Base-by-base conservation (phyloP, 2,888 invertebrate species). In the Drosophila nr. medialis region DNA sequence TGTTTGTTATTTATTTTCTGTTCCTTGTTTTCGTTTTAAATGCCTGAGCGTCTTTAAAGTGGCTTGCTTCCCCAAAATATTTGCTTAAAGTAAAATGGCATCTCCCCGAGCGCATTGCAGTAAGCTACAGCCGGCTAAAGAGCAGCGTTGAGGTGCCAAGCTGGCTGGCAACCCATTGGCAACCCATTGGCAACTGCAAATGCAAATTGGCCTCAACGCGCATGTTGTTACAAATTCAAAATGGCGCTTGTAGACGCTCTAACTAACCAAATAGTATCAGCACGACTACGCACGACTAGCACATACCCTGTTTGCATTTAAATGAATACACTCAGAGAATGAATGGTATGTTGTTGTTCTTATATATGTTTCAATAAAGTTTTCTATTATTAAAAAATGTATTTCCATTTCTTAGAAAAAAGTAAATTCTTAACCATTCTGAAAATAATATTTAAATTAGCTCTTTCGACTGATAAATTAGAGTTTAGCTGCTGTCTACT, bases 201-300 rank as follows among this genome's bases (percentile, higher is more conserved):
- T 86, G 86, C 90, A 86, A 86, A 86, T 86, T 90, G 89, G 86
- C 72, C 72, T 77, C 69, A 72, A 70, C 86, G 81, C 84, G 87
- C 86, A 89, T 90, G 84, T 86, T 86, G 87, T 90, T 77, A 84
- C 87, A 86, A 89, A 86, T 90, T 77, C 89, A 90, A 90, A 89
- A 90, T 90, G 74, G 80, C 83, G 77, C 62, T 64, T 54, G 67
- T 58, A 62, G 55, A 55, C 66, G 59, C 67, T 80, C 83, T 80
- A 85, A 88, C 90, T 85, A 85, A 85, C 83, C 86, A 71, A 79
- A 50, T 63, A 82, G 68, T 65, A 63, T 64, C 18, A 76, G 13
- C 3, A 53, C 62, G 58, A 54, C 1, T 11, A 32, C 2, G 30
- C 29, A 15, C n/a, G 32, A 71, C 54, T 30, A 13, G n/a, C 8